These are phyloP conservation scores for Nomada ruficornis DNA, from an alignment of 2,888 invertebrate genomes.

Conservation along the genomic window DNA sequence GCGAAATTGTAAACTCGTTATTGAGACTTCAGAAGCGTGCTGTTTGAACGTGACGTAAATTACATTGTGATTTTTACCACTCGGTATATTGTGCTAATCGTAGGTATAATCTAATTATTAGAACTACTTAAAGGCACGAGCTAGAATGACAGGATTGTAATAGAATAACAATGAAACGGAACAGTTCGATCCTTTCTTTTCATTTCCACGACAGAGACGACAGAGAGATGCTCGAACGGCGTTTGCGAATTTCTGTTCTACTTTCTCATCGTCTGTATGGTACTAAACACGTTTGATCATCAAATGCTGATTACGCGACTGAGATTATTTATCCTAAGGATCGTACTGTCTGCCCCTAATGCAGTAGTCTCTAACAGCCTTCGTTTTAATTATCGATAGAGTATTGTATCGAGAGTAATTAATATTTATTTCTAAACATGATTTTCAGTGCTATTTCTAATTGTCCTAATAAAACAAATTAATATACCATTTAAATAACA, in stretches of 20 bases:
- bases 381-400: conserved; percentile 54
- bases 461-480: conserved; percentile 69
- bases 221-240: not conserved
- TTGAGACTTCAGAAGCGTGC: conserved; percentile 53
- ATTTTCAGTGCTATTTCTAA: conserved; percentile 72
- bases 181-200: conserved; percentile 52
- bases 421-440: conserved; percentile 63
- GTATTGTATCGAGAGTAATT: conserved; percentile 51
- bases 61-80: conserved; percentile 71
- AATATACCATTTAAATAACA: conserved; percentile 51
- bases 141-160: conserved; percentile 50
- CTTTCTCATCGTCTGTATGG: conserved; percentile 32
- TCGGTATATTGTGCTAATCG: conserved; percentile 73
- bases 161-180: conserved; percentile 45
- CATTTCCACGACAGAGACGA: conserved; percentile 5
- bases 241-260: not conserved
- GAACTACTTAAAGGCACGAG: conserved; percentile 57
- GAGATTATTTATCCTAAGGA: conserved; percentile 52
- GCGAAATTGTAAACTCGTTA: conserved; percentile 44
- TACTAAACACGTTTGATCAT: conserved; percentile 31
- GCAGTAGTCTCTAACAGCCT: conserved; percentile 52
- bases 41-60: conserved; percentile 68
- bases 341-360: conserved; percentile 47
- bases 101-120: conserved; percentile 74
- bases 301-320: conserved; percentile 17